phyloP scores from a whole-genome alignment of 2,888 invertebrate species.

The Xanthorhoe designata region DNA sequence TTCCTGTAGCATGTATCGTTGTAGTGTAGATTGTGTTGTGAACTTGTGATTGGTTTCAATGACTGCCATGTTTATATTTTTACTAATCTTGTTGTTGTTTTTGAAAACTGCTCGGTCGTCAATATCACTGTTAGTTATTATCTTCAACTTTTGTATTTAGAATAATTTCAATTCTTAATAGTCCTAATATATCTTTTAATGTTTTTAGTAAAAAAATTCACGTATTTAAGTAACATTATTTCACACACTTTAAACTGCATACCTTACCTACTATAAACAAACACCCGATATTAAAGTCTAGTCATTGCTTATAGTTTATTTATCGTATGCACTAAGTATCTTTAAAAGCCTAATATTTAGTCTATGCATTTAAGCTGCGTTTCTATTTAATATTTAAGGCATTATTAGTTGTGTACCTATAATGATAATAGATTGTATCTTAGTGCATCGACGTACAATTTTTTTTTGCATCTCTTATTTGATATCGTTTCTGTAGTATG shows the following conservation, averaged over 20 bases:
- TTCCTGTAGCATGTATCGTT: slow-evolving; percentile 50
- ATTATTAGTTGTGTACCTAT: too few species aligned
- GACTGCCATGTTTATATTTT: slow-evolving; percentile 56
- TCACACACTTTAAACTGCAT: not conserved
- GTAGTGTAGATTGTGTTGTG: slow-evolving; percentile 52
- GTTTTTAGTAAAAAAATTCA: not conserved
- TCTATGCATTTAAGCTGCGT: too few species aligned
- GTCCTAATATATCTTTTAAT: not conserved
- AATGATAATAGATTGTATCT: too few species aligned
- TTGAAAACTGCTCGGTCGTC: slow-evolving; percentile 46
- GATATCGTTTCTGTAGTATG: too few species aligned
- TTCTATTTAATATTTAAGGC: too few species aligned
- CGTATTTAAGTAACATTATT: not conserved
- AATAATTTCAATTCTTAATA: not conserved
- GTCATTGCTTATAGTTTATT: not conserved
- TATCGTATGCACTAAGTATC: not conserved
- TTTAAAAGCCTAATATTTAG: too few species aligned
- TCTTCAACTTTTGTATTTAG: not conserved
- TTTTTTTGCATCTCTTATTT: too few species aligned
- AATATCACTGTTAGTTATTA: slow-evolving; percentile 4
- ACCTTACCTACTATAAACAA: not conserved
- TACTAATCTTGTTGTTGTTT: slow-evolving; percentile 40
- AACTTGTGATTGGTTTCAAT: slow-evolving; percentile 49
- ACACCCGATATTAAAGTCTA: not conserved
- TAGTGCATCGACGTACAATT: not conserved